Conservation (phyloP, 1,140 invertebrate genomes). For the Apis florea region DNA sequence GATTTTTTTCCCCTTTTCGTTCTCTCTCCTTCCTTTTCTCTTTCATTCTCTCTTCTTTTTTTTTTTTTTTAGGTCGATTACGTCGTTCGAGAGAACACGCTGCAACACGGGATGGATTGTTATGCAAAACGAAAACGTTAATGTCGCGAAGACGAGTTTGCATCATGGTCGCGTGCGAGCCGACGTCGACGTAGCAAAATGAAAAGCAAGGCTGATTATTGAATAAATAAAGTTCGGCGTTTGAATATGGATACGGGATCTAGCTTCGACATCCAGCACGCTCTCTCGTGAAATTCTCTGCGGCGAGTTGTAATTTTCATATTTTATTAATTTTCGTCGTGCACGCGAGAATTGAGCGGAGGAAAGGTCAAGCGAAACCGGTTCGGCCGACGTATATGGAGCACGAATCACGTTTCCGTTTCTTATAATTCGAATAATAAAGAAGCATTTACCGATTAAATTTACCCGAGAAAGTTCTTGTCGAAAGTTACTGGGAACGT, state of each 20-base stretch:
- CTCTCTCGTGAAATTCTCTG: background rate
- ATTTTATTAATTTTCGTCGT: conserved; percentile 31
- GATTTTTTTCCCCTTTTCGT: background rate
- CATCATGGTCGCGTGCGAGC: conserved; percentile 29
- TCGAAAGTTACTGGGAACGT: too few relatives aligned
- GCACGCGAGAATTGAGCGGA: conserved; percentile 27
- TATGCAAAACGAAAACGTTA: conserved; percentile 5
- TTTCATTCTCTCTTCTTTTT: background rate
- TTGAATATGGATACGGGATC: conserved; percentile 21
- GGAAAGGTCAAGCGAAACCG: conserved; percentile 3
- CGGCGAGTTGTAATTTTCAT: conserved; percentile 31
- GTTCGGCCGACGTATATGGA: background rate
- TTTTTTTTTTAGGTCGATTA: background rate
- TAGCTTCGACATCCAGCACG: conserved; percentile 14
- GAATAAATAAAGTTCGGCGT: conserved; percentile 43
- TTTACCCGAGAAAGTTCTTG: too few relatives aligned
- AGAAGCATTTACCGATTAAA: too few relatives aligned
- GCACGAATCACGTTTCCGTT: background rate
- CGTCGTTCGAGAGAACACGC: background rate
- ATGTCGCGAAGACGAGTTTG: conserved; percentile 3
- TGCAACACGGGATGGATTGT: background rate
- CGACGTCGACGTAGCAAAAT: background rate
- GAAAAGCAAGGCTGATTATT: conserved; percentile 32
- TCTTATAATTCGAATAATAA: background rate
- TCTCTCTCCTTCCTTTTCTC: background rate